Evolutionary conservation across 2,888 invertebrate genomes (phyloP).

Genomic region (Marasmarcha lunaedactyla): DNA sequence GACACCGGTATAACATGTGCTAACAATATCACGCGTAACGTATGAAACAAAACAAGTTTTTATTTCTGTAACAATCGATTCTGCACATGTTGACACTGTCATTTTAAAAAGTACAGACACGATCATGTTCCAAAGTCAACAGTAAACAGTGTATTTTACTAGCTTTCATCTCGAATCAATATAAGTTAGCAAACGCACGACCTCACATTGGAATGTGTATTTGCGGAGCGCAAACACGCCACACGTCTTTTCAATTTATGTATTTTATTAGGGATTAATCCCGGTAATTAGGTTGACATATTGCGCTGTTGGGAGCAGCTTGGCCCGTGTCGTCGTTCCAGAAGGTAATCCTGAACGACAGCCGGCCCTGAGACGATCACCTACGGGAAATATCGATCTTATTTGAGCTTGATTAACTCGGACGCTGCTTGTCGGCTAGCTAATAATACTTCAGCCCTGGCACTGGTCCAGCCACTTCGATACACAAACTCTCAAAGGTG

Average conservation of each 20-base stretch:
- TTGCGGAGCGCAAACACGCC: conserved; percentile 1
- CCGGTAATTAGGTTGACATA: conserved; percentile 24
- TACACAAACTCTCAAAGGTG: conserved; percentile 62
- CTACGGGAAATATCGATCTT: conserved; percentile 65
- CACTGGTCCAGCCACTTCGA: conserved; percentile 62
- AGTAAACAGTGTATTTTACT: neutral
- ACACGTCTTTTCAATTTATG: conserved; percentile 15
- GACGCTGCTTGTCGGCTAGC: conserved; percentile 50
- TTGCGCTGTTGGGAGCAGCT: conserved; percentile 20
- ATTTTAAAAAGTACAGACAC: neutral
- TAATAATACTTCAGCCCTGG: conserved; percentile 65
- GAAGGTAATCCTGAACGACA: conserved; percentile 36
- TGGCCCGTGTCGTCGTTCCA: conserved; percentile 18
- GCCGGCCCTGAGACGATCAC: conserved; percentile 48
- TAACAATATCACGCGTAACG: neutral
- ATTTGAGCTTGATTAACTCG: conserved; percentile 68
- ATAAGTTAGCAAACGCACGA: neutral
- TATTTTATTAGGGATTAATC: conserved; percentile 12
- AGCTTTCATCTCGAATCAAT: conserved; percentile 1
- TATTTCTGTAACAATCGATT: neutral
- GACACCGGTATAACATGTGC: neutral
- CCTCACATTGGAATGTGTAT: neutral
- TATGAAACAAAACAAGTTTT: neutral
- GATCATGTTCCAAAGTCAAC: neutral
- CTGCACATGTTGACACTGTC: neutral